A percentile compares a stretch with the other conserved stretches of the same genome.
Evolutionary conservation across 2,113 vertebrate species (phyloP).

Genomic region (Casuarius casuarius): DNA sequence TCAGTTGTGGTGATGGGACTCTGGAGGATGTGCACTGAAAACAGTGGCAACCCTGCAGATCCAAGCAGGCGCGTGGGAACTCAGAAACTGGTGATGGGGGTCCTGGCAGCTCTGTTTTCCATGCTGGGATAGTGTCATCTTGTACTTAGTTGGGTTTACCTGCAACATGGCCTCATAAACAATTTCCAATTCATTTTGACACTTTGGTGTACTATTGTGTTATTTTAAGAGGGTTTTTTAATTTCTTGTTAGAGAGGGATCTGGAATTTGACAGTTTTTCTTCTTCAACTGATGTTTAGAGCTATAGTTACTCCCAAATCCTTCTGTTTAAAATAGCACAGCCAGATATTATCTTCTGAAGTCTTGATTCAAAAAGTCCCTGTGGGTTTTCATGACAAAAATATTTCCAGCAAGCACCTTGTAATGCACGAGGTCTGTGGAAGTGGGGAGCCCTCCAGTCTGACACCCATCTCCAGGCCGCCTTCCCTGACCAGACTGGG

Average conservation of each 20-base stretch:
- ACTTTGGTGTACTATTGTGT: neutral
- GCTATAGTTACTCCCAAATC: neutral
- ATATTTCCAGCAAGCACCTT: neutral
- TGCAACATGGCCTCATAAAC: neutral
- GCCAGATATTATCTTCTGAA: neutral
- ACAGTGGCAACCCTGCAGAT: neutral
- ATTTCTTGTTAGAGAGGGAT: neutral
- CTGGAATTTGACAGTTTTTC: neutral
- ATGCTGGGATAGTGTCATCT: neutral
- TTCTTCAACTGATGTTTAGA: neutral
- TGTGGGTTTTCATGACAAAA: neutral
- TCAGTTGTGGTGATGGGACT: neutral
- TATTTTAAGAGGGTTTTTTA: neutral
- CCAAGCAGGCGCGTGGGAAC: fast-evolving
- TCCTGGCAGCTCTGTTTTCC: neutral
- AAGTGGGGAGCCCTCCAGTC: fast-evolving
- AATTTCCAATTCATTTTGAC: neutral
- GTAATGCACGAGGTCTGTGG: fast-evolving
- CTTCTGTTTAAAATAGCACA: neutral
- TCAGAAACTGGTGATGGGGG: neutral
- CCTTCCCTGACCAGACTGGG: neutral
- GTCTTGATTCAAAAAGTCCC: neutral
- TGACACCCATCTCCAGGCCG: neutral
- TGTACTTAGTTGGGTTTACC: neutral
- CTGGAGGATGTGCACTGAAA: fast-evolving